Base-by-base conservation (phyloP, 2,797 vertebrate species). In the Esox masquinongy region DNA sequence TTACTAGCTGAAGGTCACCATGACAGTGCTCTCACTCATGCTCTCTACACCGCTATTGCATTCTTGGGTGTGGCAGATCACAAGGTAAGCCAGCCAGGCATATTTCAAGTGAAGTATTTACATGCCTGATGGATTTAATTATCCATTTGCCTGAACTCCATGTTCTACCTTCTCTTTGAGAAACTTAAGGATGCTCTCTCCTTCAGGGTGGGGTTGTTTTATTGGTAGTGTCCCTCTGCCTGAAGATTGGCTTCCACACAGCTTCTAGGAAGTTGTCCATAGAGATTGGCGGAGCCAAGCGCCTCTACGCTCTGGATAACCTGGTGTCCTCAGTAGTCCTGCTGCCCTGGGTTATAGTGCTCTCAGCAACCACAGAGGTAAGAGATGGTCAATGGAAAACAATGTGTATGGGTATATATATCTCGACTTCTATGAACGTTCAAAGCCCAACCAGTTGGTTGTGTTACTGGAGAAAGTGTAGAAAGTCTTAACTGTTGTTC, bases 1-100 rank as follows among this genome's bases (percentile, higher is more conserved):
- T 6, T 63, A 76, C 81, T 84, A 99, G 98, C 97, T 83, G 98
- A 99, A 88, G 98, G 97, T 61, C 97, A 97, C 85, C 98, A 99
- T 77, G 97, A 99, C 91, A 99, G 98, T 71, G 96, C 97, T 36
- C 95, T 99, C 74, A 99, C 97, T 59, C 98, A 99, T 75, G 95
- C 96, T 79, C 93, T 99, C 7, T 96, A 99, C 86, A 99, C 96
- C 7, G 91, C 94, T 67, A 99, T 99, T 70, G 94, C 96, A 26
- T 96, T 99, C 87, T 87, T 99, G 72, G 98, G 98, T 6, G 96
- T 99, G 75, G 97, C 97, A 16, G 98, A 99, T 89, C 98, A 99
- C 85, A 99, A 99, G 94, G 98, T 98, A 92, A 90, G 84, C 77
- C n/a, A 43, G 61, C 29, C 36, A 19, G 14, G 24, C 15, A 4